Conservation (phyloP, 2,888 invertebrate species). For the Tinea pellionella region DNA sequence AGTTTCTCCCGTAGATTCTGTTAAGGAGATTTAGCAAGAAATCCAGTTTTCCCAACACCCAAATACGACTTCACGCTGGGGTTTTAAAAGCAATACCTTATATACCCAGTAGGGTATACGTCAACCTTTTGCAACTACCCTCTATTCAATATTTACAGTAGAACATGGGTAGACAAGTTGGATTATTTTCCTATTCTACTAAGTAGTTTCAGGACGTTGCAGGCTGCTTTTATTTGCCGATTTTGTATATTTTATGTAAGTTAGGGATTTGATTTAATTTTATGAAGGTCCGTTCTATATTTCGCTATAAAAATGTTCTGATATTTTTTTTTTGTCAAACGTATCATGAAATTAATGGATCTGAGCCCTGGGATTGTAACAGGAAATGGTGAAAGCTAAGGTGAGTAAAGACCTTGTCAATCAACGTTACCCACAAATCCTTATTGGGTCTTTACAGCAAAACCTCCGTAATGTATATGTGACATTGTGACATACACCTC, state of each 20-base stretch:
- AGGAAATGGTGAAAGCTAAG: not conserved
- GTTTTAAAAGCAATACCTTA: constrained; percentile 2
- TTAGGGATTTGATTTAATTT: not conserved
- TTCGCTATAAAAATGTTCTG: not conserved
- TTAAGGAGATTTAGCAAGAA: not conserved
- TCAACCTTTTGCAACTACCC: constrained; percentile 4
- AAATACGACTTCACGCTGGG: constrained; percentile 7
- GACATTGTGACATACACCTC: too few species aligned
- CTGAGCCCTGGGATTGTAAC: not conserved
- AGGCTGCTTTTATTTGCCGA: not conserved
- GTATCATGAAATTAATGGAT: not conserved
- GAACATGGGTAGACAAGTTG: constrained; percentile 8
- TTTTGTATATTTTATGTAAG: not conserved
- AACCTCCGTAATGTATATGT: too few species aligned
- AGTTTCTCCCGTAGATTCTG: not conserved
- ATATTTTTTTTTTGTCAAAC: not conserved
- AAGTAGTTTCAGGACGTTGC: not conserved
- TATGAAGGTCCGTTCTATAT: not conserved
- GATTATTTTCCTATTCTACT: constrained; percentile 1
- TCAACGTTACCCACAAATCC: not conserved
- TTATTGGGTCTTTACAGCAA: not conserved
- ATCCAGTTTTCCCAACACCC: not conserved
- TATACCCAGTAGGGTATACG: not conserved
- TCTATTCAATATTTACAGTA: not conserved
- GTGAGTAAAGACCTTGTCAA: not conserved